Base-by-base conservation (phyloP, 2,113 vertebrate genomes). In the Ammodramus savannarum region DNA sequence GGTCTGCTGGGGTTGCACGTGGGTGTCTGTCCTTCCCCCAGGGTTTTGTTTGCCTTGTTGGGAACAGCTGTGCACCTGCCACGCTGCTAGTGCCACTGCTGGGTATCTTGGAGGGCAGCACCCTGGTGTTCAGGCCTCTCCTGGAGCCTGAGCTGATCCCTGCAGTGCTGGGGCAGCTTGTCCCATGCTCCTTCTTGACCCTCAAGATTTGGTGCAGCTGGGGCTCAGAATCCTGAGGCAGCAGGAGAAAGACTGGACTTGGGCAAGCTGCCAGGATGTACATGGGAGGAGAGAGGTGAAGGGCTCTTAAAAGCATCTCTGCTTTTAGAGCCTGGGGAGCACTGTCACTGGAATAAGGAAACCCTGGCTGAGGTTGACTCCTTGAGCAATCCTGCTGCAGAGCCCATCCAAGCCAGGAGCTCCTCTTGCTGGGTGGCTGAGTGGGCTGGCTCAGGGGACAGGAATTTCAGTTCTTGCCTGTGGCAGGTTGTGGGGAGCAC, bases 201-300 rank as follows among this genome's bases (percentile, higher is more conserved):
- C 99, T 91, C 99, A 96, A 43, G 94, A 12, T 13, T 11, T 54
- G 29, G 13, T 54, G 10, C 67, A 85, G 46, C 31, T 54, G 51
- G 34, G 36, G 31, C 46, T 88, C 9, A 7, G 58, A 78, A 51
- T 27, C 32, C 51, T 0, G 0, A 76, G 43, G 79, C 18, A 32
- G 38, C 51, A 39, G 39, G 43, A 82, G 54, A 32, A 62, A 10
- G 25, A 31, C 57, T 87, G 58, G n/a, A 36, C 76, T 73, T 65
- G 16, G 44, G 51, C 9, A 2, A 67, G 41, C 41, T 74, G 44
- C 68, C 69, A 44, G 32, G 14, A 7, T n/a, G 16, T 54, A 10
- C 5, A 2, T 29, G 43, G 39, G 38, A 88, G 18, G 52, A 67
- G 85, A 59, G 41, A n/a, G 1, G 7, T 55, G 44, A 77, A 76